Evolutionary conservation across 2,888 invertebrate species (phyloP), one percentile per base, ranked within the genome.

Genomic region (Lathronympha strigana): DNA sequence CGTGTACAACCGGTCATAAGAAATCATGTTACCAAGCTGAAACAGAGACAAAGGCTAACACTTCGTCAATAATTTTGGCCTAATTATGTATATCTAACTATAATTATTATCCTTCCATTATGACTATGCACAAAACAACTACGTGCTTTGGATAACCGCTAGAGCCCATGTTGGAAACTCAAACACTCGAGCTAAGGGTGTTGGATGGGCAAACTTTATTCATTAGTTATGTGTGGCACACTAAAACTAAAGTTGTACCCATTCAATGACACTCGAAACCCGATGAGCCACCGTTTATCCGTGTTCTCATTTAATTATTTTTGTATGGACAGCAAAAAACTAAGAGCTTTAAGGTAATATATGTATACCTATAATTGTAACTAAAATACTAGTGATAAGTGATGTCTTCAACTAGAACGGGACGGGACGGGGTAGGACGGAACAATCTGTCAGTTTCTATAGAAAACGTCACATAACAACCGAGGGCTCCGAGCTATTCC

Each of bases 181-280:
- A 78, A 83, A 81, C 79, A 83, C 83, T 80, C 79, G 69, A 69
- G 69, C 69, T 61, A 71, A 69, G 72, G 73, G 72, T 73, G 71
- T 75, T 73, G 71, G 74, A 81, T 79, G 75, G 75, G 70, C 71
- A 77, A 87, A 88, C 83, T 88, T 88, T 82, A 76, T 86, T 86
- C 83, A 83, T 84, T 82, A 82, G 78, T 80, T 81, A 81, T 78
- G 72, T 77, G 74, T 74, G 72, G 67, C 71, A 73, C 71, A 69
- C 73, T 75, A 73, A 73, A 76, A 76, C 76, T 74, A 68, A 72
- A 75, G 73, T 76, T 75, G 66, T 76, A 75, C 68, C 70, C 63
- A 66, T 71, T 73, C 72, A 64, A 55, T 57, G 53, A 53, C 45
- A 47, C 64, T 64, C 53, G 43, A 36, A 23, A 60, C 49, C 28